Conservation (phyloP, 2,113 vertebrate genomes). For the Hyperopisus bebe region DNA sequence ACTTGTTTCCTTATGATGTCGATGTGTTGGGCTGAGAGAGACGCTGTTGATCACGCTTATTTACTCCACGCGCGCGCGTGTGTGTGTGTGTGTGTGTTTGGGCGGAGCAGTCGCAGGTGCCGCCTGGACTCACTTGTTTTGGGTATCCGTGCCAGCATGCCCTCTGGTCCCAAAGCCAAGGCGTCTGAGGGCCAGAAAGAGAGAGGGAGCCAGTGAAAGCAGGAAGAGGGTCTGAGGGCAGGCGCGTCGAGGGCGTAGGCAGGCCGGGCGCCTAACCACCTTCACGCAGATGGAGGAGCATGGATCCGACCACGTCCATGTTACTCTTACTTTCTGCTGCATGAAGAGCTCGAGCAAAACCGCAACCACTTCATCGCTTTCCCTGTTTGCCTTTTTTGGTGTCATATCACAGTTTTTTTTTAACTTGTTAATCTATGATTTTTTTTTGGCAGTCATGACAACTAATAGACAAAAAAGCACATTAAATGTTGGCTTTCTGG, state of each 20-base stretch:
- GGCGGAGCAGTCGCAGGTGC: background rate
- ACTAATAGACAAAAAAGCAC: background rate
- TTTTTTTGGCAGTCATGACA: background rate
- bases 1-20: background rate
- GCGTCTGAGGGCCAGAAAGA: conserved; percentile 57
- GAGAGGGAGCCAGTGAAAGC: background rate
- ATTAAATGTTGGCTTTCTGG: background rate
- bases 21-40: background rate
- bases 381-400: background rate
- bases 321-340: background rate
- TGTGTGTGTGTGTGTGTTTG: background rate
- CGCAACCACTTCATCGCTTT: background rate
- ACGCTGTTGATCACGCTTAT: background rate
- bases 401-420: background rate
- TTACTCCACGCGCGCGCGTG: no score
- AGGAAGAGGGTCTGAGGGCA: background rate
- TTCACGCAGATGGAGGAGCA: background rate
- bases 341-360: background rate
- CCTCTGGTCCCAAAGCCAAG: conserved; percentile 78
- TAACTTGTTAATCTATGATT: background rate
- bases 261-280: background rate
- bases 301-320: background rate
- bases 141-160: conserved; percentile 81
- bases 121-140: conserved; percentile 65
- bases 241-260: background rate